Conservation (phyloP, 2,888 invertebrate species). For the Ochropleura plecta region DNA sequence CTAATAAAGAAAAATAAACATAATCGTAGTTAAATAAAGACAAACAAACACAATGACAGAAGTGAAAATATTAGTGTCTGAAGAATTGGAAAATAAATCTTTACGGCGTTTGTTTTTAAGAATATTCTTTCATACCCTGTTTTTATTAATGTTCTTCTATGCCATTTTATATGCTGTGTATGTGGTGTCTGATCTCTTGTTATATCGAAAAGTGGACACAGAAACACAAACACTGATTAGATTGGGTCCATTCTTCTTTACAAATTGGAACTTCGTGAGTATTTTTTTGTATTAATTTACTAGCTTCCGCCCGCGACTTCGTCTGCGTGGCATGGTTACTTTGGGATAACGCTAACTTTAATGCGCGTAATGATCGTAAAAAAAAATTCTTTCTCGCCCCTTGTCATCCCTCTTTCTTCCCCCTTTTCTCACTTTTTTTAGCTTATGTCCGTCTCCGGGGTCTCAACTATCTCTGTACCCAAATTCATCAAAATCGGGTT, state of each 20-base stretch:
- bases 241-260: rapidly evolving
- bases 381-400: no score
- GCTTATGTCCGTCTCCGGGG: no score
- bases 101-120: conserved; percentile 21
- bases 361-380: no score
- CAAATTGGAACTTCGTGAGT: conserved; percentile 41
- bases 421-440: no score
- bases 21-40: background rate
- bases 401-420: no score
- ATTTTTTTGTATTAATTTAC: background rate
- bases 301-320: background rate
- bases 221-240: rapidly evolving
- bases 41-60: conserved; percentile 18
- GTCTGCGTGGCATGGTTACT: no score
- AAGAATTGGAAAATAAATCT: conserved; percentile 4
- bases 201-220: background rate
- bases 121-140: conserved; percentile 14
- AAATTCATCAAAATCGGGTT: no score
- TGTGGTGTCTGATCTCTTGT: rapidly evolving
- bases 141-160: background rate
- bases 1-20: background rate
- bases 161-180: rapidly evolving
- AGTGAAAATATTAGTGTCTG: conserved; percentile 10
- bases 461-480: no score
- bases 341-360: no score